Base-by-base conservation (phyloP, 2,888 invertebrate genomes). In the Choristoneura rosaceana region DNA sequence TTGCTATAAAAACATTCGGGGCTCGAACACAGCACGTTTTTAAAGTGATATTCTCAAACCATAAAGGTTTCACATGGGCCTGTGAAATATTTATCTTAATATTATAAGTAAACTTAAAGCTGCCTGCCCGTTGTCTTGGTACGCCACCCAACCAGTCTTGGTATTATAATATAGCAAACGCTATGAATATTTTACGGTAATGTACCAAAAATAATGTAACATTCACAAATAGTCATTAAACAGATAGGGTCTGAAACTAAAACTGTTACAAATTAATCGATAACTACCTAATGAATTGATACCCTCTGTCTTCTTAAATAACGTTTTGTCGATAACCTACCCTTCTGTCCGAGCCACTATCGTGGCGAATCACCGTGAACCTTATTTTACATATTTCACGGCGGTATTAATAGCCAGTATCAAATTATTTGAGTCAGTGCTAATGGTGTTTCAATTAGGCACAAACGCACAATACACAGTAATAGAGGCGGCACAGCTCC, bases 21-120 rank as follows among this genome's bases (percentile, higher is more conserved):
- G 79, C 81, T 85, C 85, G 85, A 83, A 89, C 89, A 86, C 86
- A 87, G 90, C 87, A 90, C 89, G 91, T 91, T 91, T 92, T 92
- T 89, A 90, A 91, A 92, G 91, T 91, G 90, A 93, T 93, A 93
- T 93, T 93, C 90, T 91, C 90, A 87, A 90, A 86, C 91, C 92
- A 92, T 93, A 93, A 93, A 93, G 91, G 91, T 92, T 93, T 94
- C 93, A 93, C 94, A 88, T 87, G 86, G 82, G 81, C 86, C 88
- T 93, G 94, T 92, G 93, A 94, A 94, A 94, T 93, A 93, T 93
- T 93, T 94, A 92, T 89, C 91, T 90, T 93, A 92, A 94, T 94
- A 93, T 93, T 92, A 93, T 93, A 94, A 91, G 94, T 93, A 92
- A 94, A 94, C 93, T 89, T 89, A 86, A 90, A 86, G 83, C 83